Evolutionary conservation across 2,888 invertebrate genomes (phyloP).

Genomic region (Scaptomyza cyrtandrae): DNA sequence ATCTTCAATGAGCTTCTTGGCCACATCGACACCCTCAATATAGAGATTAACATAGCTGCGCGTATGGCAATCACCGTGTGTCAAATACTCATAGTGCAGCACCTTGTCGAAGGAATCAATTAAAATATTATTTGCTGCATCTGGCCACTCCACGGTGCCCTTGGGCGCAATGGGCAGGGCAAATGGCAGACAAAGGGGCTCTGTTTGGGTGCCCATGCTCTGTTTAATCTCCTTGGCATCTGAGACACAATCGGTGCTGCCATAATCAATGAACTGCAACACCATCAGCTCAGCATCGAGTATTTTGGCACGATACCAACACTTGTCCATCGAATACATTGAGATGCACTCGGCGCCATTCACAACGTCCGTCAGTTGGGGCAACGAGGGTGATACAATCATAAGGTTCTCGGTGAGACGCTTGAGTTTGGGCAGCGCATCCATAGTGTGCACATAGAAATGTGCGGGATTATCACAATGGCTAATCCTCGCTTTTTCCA

Average conservation of each 20-base stretch:
- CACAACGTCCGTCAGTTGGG: constrained; percentile 85
- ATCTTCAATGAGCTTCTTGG: constrained; percentile 87
- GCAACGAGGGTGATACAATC: constrained; percentile 85
- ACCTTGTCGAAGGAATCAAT: constrained; percentile 83
- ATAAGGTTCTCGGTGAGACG: constrained; percentile 88
- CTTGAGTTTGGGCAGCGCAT: constrained; percentile 86
- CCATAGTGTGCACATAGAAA: constrained; percentile 89
- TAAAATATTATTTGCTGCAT: constrained; percentile 87
- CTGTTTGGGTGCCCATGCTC: constrained; percentile 84
- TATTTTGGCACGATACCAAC: constrained; percentile 96
- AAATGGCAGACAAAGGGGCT: constrained; percentile 87
- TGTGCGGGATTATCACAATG: constrained; percentile 91
- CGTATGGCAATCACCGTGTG: constrained; percentile 72
- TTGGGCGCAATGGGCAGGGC: constrained; percentile 89
- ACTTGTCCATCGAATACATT: constrained; percentile 92
- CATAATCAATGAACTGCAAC: constrained; percentile 91
- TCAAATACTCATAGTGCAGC: constrained; percentile 83
- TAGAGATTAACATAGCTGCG: constrained; percentile 87
- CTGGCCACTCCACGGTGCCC: constrained; percentile 88
- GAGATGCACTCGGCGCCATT: constrained; percentile 89
- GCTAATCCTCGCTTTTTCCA: constrained; percentile 86
- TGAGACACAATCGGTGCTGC: constrained; percentile 90
- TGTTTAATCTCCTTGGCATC: constrained; percentile 87
- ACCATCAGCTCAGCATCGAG: constrained; percentile 92
- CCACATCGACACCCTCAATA: constrained; percentile 87